Conservation (phyloP, 2,113 vertebrate species). For the Protobothrops mucrosquamatus region DNA sequence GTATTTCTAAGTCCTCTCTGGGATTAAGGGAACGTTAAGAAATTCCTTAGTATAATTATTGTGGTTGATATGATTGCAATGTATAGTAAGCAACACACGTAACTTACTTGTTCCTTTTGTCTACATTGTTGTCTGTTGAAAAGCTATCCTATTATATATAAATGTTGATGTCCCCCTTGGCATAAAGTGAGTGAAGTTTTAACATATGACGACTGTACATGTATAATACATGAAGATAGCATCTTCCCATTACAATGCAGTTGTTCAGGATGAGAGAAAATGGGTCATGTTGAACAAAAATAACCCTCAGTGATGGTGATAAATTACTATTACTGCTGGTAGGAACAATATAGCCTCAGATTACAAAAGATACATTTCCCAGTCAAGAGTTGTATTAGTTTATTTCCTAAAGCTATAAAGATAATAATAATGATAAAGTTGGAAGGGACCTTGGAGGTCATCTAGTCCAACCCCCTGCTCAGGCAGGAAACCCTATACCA, state of each 20-base stretch:
- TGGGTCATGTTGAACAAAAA: not conserved
- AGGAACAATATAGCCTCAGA: not conserved
- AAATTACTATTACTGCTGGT: not conserved
- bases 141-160: not conserved
- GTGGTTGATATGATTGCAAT: not conserved
- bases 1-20: not conserved
- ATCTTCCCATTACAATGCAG: not conserved
- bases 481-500: too few species aligned
- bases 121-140: not conserved
- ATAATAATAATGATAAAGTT: too few species aligned
- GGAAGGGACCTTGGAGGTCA: too few species aligned
- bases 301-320: not conserved
- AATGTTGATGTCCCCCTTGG: not conserved
- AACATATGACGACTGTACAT: not conserved
- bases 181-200: not conserved
- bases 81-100: not conserved
- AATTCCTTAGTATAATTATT: not conserved
- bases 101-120: not conserved
- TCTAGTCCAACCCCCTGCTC: too few species aligned
- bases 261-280: not conserved
- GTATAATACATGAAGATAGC: not conserved
- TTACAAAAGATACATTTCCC: not conserved
- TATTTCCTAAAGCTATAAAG: not conserved
- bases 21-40: not conserved
- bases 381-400: not conserved